These are phyloP conservation scores for Caenorhabditis remanei DNA, from an alignment of 1,140 invertebrate species.

Conservation along the genomic window DNA sequence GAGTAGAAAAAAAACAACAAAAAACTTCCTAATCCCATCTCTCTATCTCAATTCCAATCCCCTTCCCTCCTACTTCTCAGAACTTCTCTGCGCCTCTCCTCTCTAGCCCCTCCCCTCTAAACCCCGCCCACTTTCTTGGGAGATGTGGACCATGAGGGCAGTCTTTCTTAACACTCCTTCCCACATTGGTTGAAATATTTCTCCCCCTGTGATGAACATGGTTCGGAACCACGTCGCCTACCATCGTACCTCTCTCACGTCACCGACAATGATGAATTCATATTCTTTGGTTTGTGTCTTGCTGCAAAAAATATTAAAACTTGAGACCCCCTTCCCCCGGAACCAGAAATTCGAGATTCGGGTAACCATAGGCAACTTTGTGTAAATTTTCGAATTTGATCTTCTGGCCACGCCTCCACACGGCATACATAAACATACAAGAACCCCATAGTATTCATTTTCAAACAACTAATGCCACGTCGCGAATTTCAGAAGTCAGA, in stretches of 20 bases:
- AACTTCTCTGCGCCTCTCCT: background rate
- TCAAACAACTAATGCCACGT: background rate
- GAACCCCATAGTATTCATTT: background rate
- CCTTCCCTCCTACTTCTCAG: background rate
- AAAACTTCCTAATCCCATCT: conserved; percentile 22
- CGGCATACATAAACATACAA: too few species aligned
- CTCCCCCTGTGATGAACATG: background rate
- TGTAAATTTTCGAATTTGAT: background rate
- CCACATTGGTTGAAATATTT: background rate
- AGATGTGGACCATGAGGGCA: background rate
- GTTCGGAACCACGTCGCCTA: conserved; percentile 38
- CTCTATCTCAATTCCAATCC: conserved; percentile 36
- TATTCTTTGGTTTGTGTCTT: conserved; percentile 30
- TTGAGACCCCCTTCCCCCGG: too few species aligned
- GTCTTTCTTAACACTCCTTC: background rate
- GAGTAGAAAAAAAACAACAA: background rate
- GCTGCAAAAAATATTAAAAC: background rate
- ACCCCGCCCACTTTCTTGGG: conserved; percentile 8
- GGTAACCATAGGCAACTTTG: background rate
- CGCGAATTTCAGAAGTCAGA: conserved; percentile 41
- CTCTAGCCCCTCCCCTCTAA: background rate
- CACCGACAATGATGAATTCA: conserved; percentile 31
- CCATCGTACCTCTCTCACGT: conserved; percentile 22
- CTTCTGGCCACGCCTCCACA: background rate
- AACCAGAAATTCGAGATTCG: too few species aligned